Percentiles rank a stretch among this genome's conserved stretches.
Conservation (phyloP, 1,140 invertebrate genomes). For the Drosophila seguyi region DNA sequence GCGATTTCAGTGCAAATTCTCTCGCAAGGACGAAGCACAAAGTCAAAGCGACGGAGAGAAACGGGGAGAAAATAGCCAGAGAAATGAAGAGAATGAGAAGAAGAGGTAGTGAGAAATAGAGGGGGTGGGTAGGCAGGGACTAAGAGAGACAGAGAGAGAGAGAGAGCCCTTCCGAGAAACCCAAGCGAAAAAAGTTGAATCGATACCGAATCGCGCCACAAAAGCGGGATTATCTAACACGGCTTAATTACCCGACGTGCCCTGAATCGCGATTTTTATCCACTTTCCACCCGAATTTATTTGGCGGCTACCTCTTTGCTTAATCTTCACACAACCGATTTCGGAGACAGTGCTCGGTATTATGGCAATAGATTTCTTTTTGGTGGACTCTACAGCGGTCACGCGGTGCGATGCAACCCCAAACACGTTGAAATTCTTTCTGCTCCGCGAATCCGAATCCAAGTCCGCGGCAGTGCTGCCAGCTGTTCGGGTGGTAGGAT, state of each 20-base stretch:
- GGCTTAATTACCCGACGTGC: slow-evolving; percentile 15
- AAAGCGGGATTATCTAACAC: slow-evolving; percentile 70
- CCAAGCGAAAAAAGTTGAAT: slow-evolving; percentile 71
- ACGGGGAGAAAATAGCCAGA: slow-evolving; percentile 5
- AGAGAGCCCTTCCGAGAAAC: slow-evolving; percentile 39
- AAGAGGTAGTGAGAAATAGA: slow-evolving; percentile 20
- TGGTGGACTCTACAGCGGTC: slow-evolving; percentile 44
- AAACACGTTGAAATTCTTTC: slow-evolving; percentile 69
- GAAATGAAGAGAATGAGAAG: slow-evolving; percentile 8
- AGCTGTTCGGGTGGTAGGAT: not conserved
- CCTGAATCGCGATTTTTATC: slow-evolving; percentile 2
- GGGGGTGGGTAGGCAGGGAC: not conserved
- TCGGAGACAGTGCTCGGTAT: slow-evolving; percentile 14
- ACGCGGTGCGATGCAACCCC: slow-evolving; percentile 73
- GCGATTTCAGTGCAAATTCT: slow-evolving; percentile 66
- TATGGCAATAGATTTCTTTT: slow-evolving; percentile 12
- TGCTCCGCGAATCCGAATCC: slow-evolving; percentile 55
- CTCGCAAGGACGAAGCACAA: slow-evolving; percentile 75
- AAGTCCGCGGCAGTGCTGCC: slow-evolving; percentile 38
- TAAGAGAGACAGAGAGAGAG: slow-evolving; percentile 3
- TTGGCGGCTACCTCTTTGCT: slow-evolving; percentile 7
- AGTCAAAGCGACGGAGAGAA: slow-evolving; percentile 58
- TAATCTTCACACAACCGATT: slow-evolving; percentile 10
- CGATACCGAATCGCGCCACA: slow-evolving; percentile 67
- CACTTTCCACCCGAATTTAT: slow-evolving; percentile 1